Percentiles rank a stretch among this genome's conserved stretches.
phyloP scores from a whole-genome alignment of 2,888 invertebrate species.

The Philaethria dido region DNA sequence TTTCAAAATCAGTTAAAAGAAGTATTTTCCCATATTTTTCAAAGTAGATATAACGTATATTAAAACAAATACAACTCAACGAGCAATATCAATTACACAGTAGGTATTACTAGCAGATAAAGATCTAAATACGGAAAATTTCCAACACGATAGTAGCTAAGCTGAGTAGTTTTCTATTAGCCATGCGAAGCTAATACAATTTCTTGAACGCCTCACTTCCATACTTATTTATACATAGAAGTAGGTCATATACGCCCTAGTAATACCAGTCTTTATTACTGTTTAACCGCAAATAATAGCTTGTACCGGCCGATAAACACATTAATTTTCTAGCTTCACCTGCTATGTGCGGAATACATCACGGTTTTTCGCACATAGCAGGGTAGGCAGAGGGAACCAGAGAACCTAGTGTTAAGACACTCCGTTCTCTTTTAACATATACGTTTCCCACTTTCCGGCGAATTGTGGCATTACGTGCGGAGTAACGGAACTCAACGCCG shows the following conservation, averaged over 20 bases:
- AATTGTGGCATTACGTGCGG: no score
- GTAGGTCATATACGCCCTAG: constrained; percentile 25
- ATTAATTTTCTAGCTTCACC: no score
- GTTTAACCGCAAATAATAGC: neutral
- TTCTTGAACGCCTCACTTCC: constrained; percentile 13
- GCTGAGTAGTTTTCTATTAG: constrained; percentile 19
- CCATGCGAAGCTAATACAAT: constrained; percentile 10
- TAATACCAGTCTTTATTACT: constrained; percentile 19
- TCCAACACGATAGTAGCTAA: neutral
- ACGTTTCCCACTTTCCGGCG: no score
- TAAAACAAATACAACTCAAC: neutral
- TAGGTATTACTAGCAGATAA: neutral
- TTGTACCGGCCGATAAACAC: neutral
- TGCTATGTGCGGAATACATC: no score
- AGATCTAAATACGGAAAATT: constrained; percentile 3
- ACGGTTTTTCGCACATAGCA: no score
- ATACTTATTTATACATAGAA: constrained; percentile 32
- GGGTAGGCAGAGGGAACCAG: no score
- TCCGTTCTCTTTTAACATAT: no score
- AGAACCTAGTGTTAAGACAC: no score
- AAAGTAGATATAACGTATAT: neutral
- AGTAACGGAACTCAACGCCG: no score
- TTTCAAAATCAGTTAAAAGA: no score
- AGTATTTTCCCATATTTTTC: no score
- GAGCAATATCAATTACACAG: neutral